These are phyloP conservation scores for Microplitis mediator DNA, from an alignment of 1,140 invertebrate genomes.

Conservation along the genomic window DNA sequence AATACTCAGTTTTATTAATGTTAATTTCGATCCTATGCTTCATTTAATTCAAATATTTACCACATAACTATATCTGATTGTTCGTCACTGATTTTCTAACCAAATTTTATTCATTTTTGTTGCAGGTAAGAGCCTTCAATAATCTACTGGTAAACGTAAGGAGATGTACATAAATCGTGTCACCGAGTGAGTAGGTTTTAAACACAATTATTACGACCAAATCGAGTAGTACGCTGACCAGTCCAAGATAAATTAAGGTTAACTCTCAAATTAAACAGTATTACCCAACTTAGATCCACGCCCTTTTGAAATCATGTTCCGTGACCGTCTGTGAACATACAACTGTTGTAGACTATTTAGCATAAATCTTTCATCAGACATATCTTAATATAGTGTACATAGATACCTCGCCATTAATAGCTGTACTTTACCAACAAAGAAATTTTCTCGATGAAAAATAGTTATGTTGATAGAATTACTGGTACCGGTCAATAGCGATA, in stretches of 20 bases:
- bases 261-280: background rate
- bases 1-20: no score
- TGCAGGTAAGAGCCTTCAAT: constrained; percentile 33
- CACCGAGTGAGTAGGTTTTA: constrained; percentile 32
- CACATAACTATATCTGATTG: background rate
- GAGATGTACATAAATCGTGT: constrained; percentile 6
- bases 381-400: no score
- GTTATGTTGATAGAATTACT: no score
- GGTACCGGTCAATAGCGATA: no score
- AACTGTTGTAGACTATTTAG: no score
- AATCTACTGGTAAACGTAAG: background rate
- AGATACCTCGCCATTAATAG: no score
- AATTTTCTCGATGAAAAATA: no score
- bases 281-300: background rate
- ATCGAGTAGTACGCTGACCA: background rate
- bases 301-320: no score
- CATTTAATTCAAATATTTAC: background rate
- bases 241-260: background rate
- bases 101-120: constrained; percentile 26
- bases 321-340: no score
- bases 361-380: no score
- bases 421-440: no score
- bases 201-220: constrained; percentile 11
- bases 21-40: no score
- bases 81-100: background rate